These are phyloP conservation scores for Andricus curvator DNA, from an alignment of 2,888 invertebrate species.

Conservation along the genomic window DNA sequence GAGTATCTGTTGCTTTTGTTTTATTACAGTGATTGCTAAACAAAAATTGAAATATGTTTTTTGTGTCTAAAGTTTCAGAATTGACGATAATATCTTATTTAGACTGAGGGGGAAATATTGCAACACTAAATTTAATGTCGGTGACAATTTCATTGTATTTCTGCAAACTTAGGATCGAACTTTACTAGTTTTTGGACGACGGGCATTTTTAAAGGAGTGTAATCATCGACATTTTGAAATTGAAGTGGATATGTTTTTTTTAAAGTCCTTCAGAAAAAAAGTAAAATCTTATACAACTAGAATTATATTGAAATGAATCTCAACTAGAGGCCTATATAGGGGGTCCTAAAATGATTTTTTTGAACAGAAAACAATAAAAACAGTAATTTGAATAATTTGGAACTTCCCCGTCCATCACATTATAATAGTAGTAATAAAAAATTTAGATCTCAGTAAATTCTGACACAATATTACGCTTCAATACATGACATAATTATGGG, in stretches of 20 bases:
- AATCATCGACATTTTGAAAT: no score
- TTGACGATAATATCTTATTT: background rate
- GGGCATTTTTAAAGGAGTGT: no score
- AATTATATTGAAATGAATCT: no score
- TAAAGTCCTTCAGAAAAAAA: no score
- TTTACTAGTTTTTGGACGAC: background rate
- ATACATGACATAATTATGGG: background rate
- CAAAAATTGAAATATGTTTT: background rate
- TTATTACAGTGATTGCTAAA: background rate
- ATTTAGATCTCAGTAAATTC: background rate
- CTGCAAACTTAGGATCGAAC: background rate
- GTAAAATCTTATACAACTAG: no score
- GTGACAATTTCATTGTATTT: background rate
- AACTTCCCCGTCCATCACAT: background rate
- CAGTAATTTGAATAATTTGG: background rate
- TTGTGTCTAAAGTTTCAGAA: background rate
- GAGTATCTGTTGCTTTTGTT: background rate
- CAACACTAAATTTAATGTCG: background rate
- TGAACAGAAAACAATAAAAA: background rate
- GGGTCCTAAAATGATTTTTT: background rate
- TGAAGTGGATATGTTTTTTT: no score
- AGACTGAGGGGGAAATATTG: background rate
- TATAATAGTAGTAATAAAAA: slow-evolving; percentile 10
- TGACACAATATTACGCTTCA: slow-evolving; percentile 9
- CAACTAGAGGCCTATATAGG: no score